These are phyloP conservation scores for Ictalurus punctatus DNA, from an alignment of 2,113 vertebrate species.

Conservation along the genomic window DNA sequence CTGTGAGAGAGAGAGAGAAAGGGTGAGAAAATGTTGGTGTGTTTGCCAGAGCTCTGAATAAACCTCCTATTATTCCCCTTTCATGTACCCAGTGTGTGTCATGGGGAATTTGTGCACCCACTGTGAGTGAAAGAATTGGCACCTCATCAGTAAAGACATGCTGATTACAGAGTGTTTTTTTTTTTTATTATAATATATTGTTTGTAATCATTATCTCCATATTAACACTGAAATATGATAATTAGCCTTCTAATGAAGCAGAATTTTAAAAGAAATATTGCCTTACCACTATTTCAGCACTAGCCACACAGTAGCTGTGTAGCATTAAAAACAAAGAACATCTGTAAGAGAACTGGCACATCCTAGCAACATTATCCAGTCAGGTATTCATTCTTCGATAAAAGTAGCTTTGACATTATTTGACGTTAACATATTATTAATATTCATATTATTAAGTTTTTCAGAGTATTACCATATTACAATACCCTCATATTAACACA, in stretches of 20 bases:
- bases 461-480: too few species aligned
- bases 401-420: not conserved
- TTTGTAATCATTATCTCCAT: not conserved
- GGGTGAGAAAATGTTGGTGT: not conserved
- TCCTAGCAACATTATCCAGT: not conserved
- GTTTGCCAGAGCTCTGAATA: conserved; percentile 12
- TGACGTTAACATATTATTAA: too few species aligned
- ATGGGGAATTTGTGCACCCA: not conserved
- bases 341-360: not conserved
- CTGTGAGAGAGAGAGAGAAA: not conserved
- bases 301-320: not conserved
- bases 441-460: too few species aligned
- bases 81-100: conserved; percentile 25
- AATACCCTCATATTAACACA: not conserved
- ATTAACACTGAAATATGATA: not conserved
- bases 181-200: too few species aligned
- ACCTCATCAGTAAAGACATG: conserved; percentile 26
- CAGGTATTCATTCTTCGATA: not conserved
- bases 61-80: conserved; percentile 19
- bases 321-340: not conserved
- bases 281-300: not conserved
- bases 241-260: not conserved
- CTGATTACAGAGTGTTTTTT: not conserved
- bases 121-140: conserved; percentile 22
- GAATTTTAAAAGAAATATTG: not conserved